Conservation (phyloP, 1,140 invertebrate genomes). For the Macrostomum lignano region DNA sequence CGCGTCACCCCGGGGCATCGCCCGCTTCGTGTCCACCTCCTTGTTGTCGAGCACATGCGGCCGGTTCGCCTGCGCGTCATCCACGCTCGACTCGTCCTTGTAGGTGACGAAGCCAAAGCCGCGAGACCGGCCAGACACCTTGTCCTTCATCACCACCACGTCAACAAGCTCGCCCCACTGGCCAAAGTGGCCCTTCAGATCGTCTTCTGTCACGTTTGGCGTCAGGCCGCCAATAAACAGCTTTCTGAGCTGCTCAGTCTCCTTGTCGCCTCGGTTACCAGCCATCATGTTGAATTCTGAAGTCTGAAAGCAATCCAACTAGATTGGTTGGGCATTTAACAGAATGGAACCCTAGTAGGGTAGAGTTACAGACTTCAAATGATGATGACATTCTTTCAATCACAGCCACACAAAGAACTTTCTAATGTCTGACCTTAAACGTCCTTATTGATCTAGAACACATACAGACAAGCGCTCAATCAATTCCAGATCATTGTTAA, state of each 20-base stretch:
- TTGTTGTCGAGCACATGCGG: constrained; percentile 8
- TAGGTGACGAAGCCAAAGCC: constrained; percentile 8
- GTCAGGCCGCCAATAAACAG: constrained; percentile 85
- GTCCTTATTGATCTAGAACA: too few species aligned
- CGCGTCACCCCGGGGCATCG: constrained; percentile 4
- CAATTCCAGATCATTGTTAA: too few species aligned
- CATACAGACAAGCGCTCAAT: too few species aligned
- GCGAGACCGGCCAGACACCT: constrained; percentile 42
- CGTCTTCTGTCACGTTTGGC: constrained; percentile 74
- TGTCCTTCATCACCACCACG: constrained; percentile 89
- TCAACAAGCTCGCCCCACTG: constrained; percentile 90
- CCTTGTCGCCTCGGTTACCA: constrained; percentile 16
- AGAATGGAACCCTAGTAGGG: too few species aligned
- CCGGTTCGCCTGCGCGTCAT: constrained; percentile 7
- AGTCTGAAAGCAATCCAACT: too few species aligned
- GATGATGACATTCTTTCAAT: too few species aligned
- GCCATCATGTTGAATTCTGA: too few species aligned
- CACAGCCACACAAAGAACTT: too few species aligned
- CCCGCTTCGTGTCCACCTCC: constrained; percentile 5
- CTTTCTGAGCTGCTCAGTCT: constrained; percentile 73
- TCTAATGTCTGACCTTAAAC: too few species aligned
- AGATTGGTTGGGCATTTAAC: too few species aligned
- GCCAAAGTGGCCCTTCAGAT: constrained; percentile 69
- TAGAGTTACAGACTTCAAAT: too few species aligned
- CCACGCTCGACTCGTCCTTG: constrained; percentile 6